Percentiles rank a stretch among this genome's conserved stretches.
Evolutionary conservation across 1,140 invertebrate genomes (phyloP).

Genomic region (Neomicropteryx cornuta): DNA sequence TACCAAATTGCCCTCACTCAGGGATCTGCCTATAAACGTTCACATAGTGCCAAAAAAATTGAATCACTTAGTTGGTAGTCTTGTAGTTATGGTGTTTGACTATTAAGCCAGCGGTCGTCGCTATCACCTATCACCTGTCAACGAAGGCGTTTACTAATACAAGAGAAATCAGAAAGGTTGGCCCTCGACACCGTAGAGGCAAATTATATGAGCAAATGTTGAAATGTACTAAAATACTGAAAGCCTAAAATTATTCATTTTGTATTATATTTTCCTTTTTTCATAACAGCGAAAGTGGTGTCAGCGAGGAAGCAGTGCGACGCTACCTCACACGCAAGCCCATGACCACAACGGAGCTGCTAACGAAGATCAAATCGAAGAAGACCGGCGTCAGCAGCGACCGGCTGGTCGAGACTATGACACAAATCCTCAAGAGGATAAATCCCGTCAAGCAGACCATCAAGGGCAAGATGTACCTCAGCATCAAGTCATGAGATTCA

Average conservation of each 20-base stretch:
- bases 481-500: conserved; percentile 57
- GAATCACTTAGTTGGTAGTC: no score
- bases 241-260: neutral
- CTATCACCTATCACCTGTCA: no score
- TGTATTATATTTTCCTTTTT: neutral
- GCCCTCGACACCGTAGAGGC: no score
- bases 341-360: conserved; percentile 88
- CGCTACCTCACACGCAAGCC: conserved; percentile 90
- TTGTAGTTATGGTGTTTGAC: no score
- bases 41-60: no score
- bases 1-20: no score
- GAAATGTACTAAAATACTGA: conserved; percentile 8
- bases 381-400: conserved; percentile 84
- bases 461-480: conserved; percentile 92
- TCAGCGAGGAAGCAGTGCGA: conserved; percentile 88
- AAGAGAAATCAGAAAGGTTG: no score
- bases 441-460: conserved; percentile 88
- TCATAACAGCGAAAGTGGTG: conserved; percentile 63
- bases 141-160: no score
- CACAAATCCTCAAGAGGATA: conserved; percentile 87
- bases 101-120: no score
- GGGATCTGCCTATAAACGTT: no score
- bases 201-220: conserved; percentile 12
- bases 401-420: conserved; percentile 85
- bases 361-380: conserved; percentile 93